Conservation (phyloP, 2,797 vertebrate genomes). For the Parambassis ranga region DNA sequence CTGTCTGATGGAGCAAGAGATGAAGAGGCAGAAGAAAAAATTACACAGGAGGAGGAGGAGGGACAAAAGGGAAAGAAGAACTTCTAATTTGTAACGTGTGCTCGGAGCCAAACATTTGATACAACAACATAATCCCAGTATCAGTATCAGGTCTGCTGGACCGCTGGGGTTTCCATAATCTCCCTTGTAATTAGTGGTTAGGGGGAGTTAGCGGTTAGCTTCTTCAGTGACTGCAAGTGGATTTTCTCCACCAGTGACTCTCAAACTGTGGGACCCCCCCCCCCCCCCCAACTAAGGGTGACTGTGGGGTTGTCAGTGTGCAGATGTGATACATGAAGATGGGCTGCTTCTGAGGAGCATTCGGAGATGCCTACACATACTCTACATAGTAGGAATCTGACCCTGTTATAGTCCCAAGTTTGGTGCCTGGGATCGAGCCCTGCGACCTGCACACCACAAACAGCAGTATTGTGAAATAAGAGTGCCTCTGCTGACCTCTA, state of each 20-base stretch:
- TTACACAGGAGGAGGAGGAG: neutral
- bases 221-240: slow-evolving; percentile 63
- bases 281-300: slow-evolving; percentile 46
- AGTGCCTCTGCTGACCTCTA: slow-evolving; percentile 63
- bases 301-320: neutral
- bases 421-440: no score
- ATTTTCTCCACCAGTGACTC: slow-evolving; percentile 49
- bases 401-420: no score
- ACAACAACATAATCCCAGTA: slow-evolving; percentile 59
- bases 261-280: slow-evolving; percentile 41
- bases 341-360: neutral
- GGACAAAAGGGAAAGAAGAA: slow-evolving; percentile 8
- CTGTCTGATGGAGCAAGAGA: slow-evolving; percentile 47
- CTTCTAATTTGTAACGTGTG: slow-evolving; percentile 6
- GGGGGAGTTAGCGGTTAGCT: slow-evolving; percentile 63
- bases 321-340: neutral
- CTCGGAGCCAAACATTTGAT: slow-evolving; percentile 42
- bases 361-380: neutral
- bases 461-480: neutral
- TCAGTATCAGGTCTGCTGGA: slow-evolving; percentile 54
- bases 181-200: slow-evolving; percentile 65
- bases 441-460: neutral
- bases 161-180: slow-evolving; percentile 49
- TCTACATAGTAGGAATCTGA: no score
- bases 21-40: slow-evolving; percentile 6